Evolutionary conservation across 2,113 vertebrate species (phyloP).

Genomic region (Rhegmatorhina hoffmannsi): DNA sequence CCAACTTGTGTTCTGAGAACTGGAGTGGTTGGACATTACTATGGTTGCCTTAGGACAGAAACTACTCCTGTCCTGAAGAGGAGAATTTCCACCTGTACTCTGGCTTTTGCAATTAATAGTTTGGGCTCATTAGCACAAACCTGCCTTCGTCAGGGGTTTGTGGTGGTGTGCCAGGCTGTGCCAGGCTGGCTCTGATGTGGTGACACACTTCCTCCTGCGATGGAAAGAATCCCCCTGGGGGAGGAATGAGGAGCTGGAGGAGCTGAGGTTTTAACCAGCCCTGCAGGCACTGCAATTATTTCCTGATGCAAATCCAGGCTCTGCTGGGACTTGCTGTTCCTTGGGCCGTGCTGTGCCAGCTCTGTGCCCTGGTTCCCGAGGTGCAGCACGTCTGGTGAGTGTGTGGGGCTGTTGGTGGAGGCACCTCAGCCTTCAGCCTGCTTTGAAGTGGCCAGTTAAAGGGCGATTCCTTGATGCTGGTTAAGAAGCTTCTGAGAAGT

Average conservation of each 20-base stretch:
- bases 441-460: background rate
- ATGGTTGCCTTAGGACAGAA: background rate
- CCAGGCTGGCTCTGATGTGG: background rate
- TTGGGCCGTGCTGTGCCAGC: background rate
- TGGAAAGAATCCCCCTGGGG: background rate
- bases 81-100: background rate
- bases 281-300: background rate
- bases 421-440: background rate
- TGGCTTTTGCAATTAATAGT: background rate
- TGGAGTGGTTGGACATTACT: background rate
- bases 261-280: background rate
- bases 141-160: background rate
- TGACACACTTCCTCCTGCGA: background rate
- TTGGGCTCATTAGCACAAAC: background rate
- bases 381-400: background rate
- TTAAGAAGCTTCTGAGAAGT: background rate
- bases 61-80: background rate
- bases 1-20: background rate
- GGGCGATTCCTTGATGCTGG: background rate
- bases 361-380: background rate
- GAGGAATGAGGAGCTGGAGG: background rate
- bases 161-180: background rate
- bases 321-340: background rate
- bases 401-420: background rate
- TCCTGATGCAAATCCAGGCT: background rate